phyloP scores from a whole-genome alignment of 2,113 vertebrate genomes.

The Carassius auratus region DNA sequence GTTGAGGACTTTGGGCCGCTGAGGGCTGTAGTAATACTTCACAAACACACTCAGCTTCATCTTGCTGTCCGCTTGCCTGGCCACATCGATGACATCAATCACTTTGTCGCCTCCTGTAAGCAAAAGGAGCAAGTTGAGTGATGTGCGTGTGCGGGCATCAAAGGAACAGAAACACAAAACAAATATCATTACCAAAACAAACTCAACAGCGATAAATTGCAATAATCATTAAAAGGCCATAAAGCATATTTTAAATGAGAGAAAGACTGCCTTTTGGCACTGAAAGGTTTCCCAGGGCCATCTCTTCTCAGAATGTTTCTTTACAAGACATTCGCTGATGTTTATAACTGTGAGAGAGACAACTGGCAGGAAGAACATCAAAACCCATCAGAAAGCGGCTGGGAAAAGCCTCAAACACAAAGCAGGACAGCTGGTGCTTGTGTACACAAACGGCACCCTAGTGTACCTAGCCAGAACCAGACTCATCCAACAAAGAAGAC shows the following conservation, averaged over 20 bases:
- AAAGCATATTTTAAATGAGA: neutral
- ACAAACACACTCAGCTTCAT: slow-evolving; percentile 96
- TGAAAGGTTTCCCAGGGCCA: neutral
- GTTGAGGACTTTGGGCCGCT: slow-evolving; percentile 95
- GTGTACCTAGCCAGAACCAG: slow-evolving; percentile 70
- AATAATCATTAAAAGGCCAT: neutral
- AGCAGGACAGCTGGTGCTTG: slow-evolving; percentile 73
- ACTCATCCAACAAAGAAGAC: slow-evolving; percentile 48
- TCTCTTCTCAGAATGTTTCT: neutral
- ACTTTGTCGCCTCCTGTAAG: slow-evolving; percentile 91
- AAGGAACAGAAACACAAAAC: neutral
- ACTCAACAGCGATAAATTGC: slow-evolving; percentile 15
- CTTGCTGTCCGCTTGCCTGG: slow-evolving; percentile 98
- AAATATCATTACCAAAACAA: neutral
- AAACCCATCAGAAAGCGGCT: slow-evolving; percentile 47
- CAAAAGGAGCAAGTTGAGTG: slow-evolving; percentile 37
- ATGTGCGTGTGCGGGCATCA: neutral
- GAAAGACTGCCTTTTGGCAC: neutral
- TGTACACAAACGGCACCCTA: slow-evolving; percentile 58
- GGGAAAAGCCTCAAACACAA: slow-evolving; percentile 59
- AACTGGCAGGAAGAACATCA: slow-evolving; percentile 69
- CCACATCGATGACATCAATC: slow-evolving; percentile 98
- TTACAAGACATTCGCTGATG: slow-evolving; percentile 1
- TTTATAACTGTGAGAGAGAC: slow-evolving; percentile 33
- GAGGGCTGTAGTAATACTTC: slow-evolving; percentile 90